phyloP scores from a whole-genome alignment of 2,888 invertebrate genomes.

The Drosophila nr. perissopoda region DNA sequence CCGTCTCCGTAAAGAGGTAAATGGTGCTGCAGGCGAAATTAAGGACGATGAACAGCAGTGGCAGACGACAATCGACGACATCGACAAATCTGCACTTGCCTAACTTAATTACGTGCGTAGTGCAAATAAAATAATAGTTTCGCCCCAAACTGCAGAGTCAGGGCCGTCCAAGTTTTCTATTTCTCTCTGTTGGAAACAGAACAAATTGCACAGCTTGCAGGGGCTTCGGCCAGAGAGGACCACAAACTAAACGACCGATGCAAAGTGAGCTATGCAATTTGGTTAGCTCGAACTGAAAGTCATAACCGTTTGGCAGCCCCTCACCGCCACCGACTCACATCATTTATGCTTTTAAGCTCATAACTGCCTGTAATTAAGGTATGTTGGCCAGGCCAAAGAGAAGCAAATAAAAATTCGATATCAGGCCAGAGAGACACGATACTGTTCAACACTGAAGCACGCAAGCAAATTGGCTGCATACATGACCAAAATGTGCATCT shows the following conservation, averaged over 20 bases:
- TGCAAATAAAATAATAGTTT: constrained; percentile 74
- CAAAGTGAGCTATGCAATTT: constrained; percentile 64
- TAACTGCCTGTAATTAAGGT: constrained; percentile 80
- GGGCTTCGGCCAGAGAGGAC: constrained; percentile 9
- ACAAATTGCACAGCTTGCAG: constrained; percentile 23
- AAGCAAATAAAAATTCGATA: constrained; percentile 71
- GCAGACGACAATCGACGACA: constrained; percentile 41
- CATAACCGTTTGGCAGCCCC: constrained; percentile 66
- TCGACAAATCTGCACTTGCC: constrained; percentile 73
- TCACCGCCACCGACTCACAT: constrained; percentile 39
- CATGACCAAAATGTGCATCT: constrained; percentile 48
- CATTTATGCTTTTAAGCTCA: constrained; percentile 79
- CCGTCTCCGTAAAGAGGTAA: constrained; percentile 13
- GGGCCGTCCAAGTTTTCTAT: constrained; percentile 55
- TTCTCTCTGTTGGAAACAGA: constrained; percentile 13
- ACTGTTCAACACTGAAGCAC: constrained; percentile 6
- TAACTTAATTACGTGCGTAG: constrained; percentile 72
- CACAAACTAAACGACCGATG: constrained; percentile 36
- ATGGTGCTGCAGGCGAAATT: constrained; percentile 33
- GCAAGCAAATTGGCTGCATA: constrained; percentile 50
- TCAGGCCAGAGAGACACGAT: constrained; percentile 34
- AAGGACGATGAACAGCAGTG: constrained; percentile 18
- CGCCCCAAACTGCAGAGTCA: constrained; percentile 50
- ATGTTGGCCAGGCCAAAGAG: constrained; percentile 58
- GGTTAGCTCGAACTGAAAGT: constrained; percentile 66